Evolutionary conservation across 2,888 invertebrate species (phyloP), one percentile per base, ranked within the genome.

Genomic region (Automeris io): DNA sequence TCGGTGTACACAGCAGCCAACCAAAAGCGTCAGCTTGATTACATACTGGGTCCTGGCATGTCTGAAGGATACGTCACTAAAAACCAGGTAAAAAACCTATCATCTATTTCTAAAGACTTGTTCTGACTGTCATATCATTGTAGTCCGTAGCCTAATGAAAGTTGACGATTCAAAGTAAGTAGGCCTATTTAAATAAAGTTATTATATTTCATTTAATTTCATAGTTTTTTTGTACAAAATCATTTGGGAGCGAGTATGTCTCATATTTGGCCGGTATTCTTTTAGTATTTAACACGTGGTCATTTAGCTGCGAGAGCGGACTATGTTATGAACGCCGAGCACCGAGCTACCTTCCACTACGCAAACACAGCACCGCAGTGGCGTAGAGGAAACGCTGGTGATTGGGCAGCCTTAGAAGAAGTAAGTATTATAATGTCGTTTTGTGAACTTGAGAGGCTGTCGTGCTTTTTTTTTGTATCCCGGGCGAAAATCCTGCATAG

Each of bases 381-480:
- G 81, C 51, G 49, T 43, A 49, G 64, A 0, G 76, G 74, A 3
- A 85, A 86, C 43, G 63, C 70, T 0, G 85, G 85, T 0, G 82
- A 83, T 40, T 85, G 85, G 85, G 80, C 73, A 0, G 78, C 81
- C 0, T 40, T 85, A 3, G 85, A 86, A 43, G 77, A 81, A n/a
- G 85, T 82, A 34, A 45, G 63, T 48, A 16, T 34, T 16, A n/a
- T 8, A n/a, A 33, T n/a, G n/a, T n/a, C n/a, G n/a, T n/a, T n/a
- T n/a, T n/a, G n/a, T n/a, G n/a, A n/a, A n/a, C n/a, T n/a, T n/a
- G n/a, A 29, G 7, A 29, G n/a, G 12, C 6, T n/a, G n/a, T n/a
- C n/a, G n/a, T n/a, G n/a, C n/a, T n/a, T n/a, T n/a, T n/a, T n/a
- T n/a, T n/a, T n/a, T n/a, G n/a, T n/a, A n/a, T n/a, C n/a, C n/a